Percentiles rank a stretch among this genome's conserved stretches.
phyloP scores from a whole-genome alignment of 2,113 vertebrate species.

The Centropus unirufus region DNA sequence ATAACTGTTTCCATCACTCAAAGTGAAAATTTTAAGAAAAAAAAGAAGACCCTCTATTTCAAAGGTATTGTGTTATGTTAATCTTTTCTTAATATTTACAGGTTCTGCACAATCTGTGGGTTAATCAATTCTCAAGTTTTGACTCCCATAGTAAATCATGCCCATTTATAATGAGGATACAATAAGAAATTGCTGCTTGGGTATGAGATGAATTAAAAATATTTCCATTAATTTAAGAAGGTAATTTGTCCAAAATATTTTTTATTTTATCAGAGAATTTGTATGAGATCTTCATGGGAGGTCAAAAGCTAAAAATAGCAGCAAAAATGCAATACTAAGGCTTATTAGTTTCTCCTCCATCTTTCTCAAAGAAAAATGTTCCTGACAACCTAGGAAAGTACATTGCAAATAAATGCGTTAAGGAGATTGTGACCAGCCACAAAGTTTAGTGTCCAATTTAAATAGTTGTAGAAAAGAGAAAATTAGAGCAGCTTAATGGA shows the following conservation, averaged over 20 bases:
- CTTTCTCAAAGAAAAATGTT: neutral
- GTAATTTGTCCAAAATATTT: neutral
- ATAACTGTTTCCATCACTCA: neutral
- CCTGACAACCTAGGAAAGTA: neutral
- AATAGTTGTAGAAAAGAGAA: slow-evolving; percentile 21
- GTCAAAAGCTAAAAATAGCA: neutral
- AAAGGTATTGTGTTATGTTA: neutral
- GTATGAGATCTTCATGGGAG: neutral
- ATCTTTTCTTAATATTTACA: neutral
- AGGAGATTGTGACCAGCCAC: neutral
- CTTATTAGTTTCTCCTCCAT: neutral
- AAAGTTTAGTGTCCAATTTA: slow-evolving; percentile 47
- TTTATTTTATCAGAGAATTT: neutral
- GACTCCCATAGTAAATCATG: neutral
- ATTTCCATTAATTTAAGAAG: neutral
- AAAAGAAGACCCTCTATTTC: neutral
- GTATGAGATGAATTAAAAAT: neutral
- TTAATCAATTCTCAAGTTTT: neutral
- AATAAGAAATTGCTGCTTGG: neutral
- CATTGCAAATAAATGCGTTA: neutral
- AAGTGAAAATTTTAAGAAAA: neutral
- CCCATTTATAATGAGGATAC: neutral
- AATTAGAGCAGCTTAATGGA: slow-evolving; percentile 30
- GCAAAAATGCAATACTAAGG: neutral
- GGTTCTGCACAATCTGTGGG: neutral